phyloP scores from a whole-genome alignment of 2,888 invertebrate species.

The Lycophotia porphyrea region DNA sequence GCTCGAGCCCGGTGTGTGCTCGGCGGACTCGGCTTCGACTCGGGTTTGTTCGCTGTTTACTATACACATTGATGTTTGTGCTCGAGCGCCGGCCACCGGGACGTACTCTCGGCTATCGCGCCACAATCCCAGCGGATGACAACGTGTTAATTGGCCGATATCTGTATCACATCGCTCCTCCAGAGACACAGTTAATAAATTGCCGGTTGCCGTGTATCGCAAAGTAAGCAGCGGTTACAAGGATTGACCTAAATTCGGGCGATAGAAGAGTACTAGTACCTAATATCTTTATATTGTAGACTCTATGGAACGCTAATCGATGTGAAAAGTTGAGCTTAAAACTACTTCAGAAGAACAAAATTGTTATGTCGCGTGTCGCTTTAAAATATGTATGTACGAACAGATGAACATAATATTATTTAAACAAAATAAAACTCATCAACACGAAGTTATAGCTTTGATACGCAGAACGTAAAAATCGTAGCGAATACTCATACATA shows the following conservation, averaged over 20 bases:
- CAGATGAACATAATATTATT: not conserved
- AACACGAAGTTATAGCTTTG: not conserved
- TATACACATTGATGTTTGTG: conserved; percentile 20
- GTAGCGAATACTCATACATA: conserved; percentile 13
- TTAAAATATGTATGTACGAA: not conserved
- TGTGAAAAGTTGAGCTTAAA: conserved; percentile 11
- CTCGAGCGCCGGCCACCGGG: not conserved
- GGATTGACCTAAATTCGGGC: conserved; percentile 3
- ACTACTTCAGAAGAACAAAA: not conserved
- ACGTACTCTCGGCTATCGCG: conserved; percentile 4
- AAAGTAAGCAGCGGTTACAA: not conserved
- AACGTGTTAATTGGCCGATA: conserved; percentile 52
- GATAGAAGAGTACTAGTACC: conserved; percentile 1
- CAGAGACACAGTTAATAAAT: conserved; percentile 36
- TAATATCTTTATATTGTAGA: conserved; percentile 15
- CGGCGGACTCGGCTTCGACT: too few species aligned
- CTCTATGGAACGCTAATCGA: conserved; percentile 19
- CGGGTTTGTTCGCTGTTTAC: conserved; percentile 31
- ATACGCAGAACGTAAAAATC: not conserved
- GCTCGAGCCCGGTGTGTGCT: not conserved
- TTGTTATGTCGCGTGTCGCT: not conserved
- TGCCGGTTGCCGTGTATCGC: not conserved
- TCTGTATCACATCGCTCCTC: conserved; percentile 32
- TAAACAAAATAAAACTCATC: not conserved
- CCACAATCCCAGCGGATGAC: conserved; percentile 40